phyloP scores from a whole-genome alignment of 2,113 vertebrate species.

The Bambusicola thoracicus region DNA sequence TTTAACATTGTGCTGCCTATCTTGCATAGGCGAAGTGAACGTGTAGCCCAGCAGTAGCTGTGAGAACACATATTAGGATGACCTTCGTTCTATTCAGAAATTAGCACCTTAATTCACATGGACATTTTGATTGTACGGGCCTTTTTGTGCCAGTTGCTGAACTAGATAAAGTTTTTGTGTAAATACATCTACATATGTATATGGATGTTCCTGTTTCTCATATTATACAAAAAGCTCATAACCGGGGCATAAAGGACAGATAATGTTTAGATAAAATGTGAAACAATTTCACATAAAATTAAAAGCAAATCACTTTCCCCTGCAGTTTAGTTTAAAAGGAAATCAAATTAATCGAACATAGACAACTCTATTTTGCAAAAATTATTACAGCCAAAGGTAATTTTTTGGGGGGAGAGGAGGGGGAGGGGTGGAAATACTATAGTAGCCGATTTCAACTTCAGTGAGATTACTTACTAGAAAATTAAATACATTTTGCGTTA shows the following conservation, averaged over 20 bases:
- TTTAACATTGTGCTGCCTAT: background rate
- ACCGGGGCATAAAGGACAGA: background rate
- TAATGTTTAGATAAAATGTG: background rate
- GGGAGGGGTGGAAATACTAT: conserved; percentile 30
- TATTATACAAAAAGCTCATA: conserved; percentile 17
- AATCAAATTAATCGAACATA: conserved; percentile 63
- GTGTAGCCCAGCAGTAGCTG: background rate
- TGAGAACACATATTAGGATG: background rate
- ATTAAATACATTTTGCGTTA: conserved; percentile 78
- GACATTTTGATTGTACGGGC: fast-evolving
- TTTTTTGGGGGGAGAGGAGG: background rate
- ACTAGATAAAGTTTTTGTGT: background rate
- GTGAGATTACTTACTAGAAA: conserved; percentile 70
- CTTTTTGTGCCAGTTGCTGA: background rate
- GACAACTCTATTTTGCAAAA: conserved; percentile 61
- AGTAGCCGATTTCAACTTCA: conserved; percentile 63
- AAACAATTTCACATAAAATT: conserved; percentile 34
- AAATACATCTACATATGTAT: background rate
- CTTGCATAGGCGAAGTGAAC: background rate
- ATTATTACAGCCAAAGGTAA: conserved; percentile 45
- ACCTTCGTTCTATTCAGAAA: background rate
- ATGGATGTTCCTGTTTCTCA: background rate
- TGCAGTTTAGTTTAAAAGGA: conserved; percentile 16
- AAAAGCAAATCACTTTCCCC: conserved; percentile 14
- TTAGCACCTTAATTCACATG: background rate